These are phyloP conservation scores for Iphiclides podalirius DNA, from an alignment of 2,888 invertebrate species.

Conservation along the genomic window DNA sequence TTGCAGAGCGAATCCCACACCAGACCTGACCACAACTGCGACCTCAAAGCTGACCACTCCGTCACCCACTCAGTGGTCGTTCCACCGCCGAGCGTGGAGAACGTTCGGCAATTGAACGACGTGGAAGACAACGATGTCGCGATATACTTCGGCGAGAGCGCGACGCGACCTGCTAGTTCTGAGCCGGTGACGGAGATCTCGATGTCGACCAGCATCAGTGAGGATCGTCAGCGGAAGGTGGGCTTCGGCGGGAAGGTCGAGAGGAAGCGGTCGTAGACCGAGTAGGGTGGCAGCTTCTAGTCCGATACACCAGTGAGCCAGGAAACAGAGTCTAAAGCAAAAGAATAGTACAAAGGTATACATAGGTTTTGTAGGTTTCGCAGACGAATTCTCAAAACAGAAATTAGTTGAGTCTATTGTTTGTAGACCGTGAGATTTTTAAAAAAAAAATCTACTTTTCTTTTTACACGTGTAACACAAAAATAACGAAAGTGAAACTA, in stretches of 20 bases:
- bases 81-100: conserved; percentile 49
- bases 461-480: too few relatives aligned
- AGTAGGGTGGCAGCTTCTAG: conserved; percentile 42
- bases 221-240: conserved; percentile 39
- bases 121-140: conserved; percentile 81
- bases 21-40: conserved; percentile 56
- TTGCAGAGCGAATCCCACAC: conserved; percentile 45
- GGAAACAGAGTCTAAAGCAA: neutral
- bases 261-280: conserved; percentile 44
- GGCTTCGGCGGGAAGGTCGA: conserved; percentile 52
- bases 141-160: conserved; percentile 69
- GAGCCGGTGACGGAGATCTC: conserved; percentile 71
- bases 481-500: too few relatives aligned
- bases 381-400: too few relatives aligned
- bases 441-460: too few relatives aligned
- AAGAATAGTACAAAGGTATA: conserved; percentile 5
- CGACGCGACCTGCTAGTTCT: conserved; percentile 30
- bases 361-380: neutral
- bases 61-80: conserved; percentile 63
- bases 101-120: conserved; percentile 52
- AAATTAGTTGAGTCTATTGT: too few relatives aligned
- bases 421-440: too few relatives aligned
- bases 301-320: conserved; percentile 42
- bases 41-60: conserved; percentile 65
- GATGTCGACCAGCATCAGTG: conserved; percentile 70